phyloP scores from a whole-genome alignment of 2,888 invertebrate genomes.

The Malacosoma neustria region DNA sequence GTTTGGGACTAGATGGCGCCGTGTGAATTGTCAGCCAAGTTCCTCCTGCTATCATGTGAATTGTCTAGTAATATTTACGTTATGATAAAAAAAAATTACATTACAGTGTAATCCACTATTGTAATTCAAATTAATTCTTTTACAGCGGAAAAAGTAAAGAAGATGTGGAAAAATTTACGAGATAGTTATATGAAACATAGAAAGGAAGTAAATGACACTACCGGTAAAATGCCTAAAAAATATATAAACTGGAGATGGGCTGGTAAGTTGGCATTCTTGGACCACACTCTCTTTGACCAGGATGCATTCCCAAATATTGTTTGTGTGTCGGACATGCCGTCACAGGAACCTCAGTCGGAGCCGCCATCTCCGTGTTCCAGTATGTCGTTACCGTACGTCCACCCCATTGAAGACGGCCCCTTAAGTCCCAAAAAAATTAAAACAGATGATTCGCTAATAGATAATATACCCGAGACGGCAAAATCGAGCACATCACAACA shows the following conservation, averaged over 20 bases:
- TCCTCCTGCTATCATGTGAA: too few species aligned
- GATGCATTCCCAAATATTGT: conserved; percentile 1
- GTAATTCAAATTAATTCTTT: too few species aligned
- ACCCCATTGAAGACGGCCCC: not conserved
- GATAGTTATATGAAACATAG: conserved; percentile 8
- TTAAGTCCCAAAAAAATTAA: conserved; percentile 3
- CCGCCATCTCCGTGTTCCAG: not conserved
- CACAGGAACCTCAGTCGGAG: not conserved
- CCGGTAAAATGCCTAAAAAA: conserved; percentile 7
- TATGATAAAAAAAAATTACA: too few species aligned
- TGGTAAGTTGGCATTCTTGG: conserved; percentile 4
- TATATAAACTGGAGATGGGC: conserved; percentile 7
- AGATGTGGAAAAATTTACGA: conserved; percentile 7
- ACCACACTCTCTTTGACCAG: not conserved
- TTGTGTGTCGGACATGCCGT: not conserved
- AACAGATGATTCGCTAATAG: conserved; percentile 4
- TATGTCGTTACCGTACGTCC: too few species aligned
- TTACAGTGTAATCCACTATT: too few species aligned
- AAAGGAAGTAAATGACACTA: conserved; percentile 5
- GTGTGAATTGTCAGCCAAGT: too few species aligned
- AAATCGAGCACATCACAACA: too few species aligned
- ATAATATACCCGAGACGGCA: conserved; percentile 9
- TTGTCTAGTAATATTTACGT: too few species aligned
- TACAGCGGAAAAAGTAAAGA: conserved; percentile 2
- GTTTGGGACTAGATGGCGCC: too few species aligned